Evolutionary conservation across 1,140 invertebrate genomes (phyloP).

Genomic region (Drosophila ironensis): DNA sequence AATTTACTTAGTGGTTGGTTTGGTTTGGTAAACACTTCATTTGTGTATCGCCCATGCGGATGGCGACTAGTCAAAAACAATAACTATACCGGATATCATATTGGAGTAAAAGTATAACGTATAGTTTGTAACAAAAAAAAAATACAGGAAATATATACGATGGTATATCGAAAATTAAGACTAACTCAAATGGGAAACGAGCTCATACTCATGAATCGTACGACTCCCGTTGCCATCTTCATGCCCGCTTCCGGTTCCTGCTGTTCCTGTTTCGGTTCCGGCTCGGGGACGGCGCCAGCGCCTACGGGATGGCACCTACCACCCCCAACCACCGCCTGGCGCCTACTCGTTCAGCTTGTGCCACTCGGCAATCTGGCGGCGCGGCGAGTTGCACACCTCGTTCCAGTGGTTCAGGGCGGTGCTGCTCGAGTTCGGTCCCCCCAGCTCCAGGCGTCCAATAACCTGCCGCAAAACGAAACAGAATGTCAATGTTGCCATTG

Average conservation of each 20-base stretch:
- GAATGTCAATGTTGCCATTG: slow-evolving; percentile 5
- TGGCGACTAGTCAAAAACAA: too few species aligned
- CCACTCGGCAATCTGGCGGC: slow-evolving; percentile 98
- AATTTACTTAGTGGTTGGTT: slow-evolving; percentile 50
- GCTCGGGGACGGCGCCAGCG: slow-evolving; percentile 50
- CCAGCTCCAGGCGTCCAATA: slow-evolving; percentile 96
- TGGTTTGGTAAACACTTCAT: slow-evolving; percentile 18
- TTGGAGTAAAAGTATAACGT: background rate
- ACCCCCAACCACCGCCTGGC: background rate
- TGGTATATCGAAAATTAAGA: background rate
- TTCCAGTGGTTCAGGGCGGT: slow-evolving; percentile 96
- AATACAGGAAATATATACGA: background rate
- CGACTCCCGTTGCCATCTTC: slow-evolving; percentile 17
- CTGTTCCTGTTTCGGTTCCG: slow-evolving; percentile 27
- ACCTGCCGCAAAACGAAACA: too few species aligned
- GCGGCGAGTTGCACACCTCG: slow-evolving; percentile 97
- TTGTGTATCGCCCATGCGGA: background rate
- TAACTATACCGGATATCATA: background rate
- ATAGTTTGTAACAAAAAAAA: background rate
- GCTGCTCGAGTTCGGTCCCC: slow-evolving; percentile 89
- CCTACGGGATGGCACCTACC: slow-evolving; percentile 20
- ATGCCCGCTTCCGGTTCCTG: background rate
- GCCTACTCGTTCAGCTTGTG: slow-evolving; percentile 96
- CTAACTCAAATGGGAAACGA: slow-evolving; percentile 12
- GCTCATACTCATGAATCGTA: slow-evolving; percentile 24